Conservation (phyloP, 1,140 invertebrate genomes). For the Zaprionus kolodkinae region DNA sequence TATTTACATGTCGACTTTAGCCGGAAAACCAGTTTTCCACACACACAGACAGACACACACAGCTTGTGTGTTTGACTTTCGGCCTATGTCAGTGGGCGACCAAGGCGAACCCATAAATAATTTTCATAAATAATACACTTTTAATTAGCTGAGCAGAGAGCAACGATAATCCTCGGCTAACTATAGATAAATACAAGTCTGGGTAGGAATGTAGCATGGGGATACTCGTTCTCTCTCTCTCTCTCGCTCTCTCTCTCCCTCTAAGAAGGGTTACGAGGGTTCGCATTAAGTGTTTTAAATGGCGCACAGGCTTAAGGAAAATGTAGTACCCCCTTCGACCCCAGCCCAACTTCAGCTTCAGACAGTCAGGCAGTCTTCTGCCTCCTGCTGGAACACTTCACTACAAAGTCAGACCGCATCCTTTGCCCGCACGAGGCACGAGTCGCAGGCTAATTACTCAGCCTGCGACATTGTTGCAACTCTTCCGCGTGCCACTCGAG, state of each 20-base stretch:
- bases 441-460: constrained; percentile 70
- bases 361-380: neutral
- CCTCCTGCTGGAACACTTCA: constrained; percentile 51
- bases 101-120: constrained; percentile 64
- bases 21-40: constrained; percentile 67
- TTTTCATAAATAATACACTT: constrained; percentile 77
- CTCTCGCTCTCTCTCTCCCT: constrained; percentile 3
- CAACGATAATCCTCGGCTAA: constrained; percentile 48
- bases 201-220: constrained; percentile 14
- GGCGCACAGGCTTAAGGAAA: constrained; percentile 64
- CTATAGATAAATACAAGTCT: constrained; percentile 27
- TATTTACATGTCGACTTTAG: constrained; percentile 70
- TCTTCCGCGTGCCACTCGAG: constrained; percentile 56
- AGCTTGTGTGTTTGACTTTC: constrained; percentile 67
- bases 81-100: constrained; percentile 57
- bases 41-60: constrained; percentile 18
- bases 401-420: constrained; percentile 77
- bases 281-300: constrained; percentile 74
- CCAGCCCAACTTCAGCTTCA: neutral
- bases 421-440: constrained; percentile 43
- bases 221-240: neutral
- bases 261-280: constrained; percentile 54
- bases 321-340: constrained; percentile 34
- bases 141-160: constrained; percentile 67
- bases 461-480: constrained; percentile 60